Evolutionary conservation across 1,140 invertebrate genomes (phyloP), one percentile per base, ranked within the genome.

Genomic region (Laupala kohalensis): DNA sequence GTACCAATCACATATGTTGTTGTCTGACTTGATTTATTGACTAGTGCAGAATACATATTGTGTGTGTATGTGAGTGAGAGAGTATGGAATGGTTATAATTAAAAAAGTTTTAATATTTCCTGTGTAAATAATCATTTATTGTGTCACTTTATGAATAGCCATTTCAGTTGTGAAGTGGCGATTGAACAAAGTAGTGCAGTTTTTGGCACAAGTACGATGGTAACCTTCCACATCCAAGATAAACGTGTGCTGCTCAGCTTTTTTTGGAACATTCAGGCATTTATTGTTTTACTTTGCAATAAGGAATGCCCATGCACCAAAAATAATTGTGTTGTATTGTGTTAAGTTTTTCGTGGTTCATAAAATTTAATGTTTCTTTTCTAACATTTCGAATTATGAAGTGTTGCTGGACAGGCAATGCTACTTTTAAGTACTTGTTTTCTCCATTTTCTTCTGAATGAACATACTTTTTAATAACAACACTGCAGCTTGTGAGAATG

Each of bases 1-100:
- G 53, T 62, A 65, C 71, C 27, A 37, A 72, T 67, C 70, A 67
- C 71, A 64, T 72, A 64, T 72, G 71, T 72, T 68, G 67, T 67
- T 37, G 28, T 62, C 25, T 72, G 19, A 30, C 29, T n/a, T 27
- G 29, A 67, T 72, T 26, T 62, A 53, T 24, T 29, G 24, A 68
- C 27, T 67, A 72, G 67, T 72, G 71, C 65, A 72, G 71, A 53
- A 24, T 70, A n/a, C 19, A 28, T 68, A 26, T 71, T 64, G 25
- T 71, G 70, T 72, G 71, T 68, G 71, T 72, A 29, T 23, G 37
- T 4, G 64, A 66, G 15, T 27, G 70, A 27, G 25, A 69, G 24
- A 12, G 69, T 53, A 70, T 19, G 37, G 37, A 53, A 53, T 53
- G 37, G 37, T 53, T 53, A 53, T 53, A 53, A n/a, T n/a, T n/a